Evolutionary conservation across 2,797 vertebrate genomes (phyloP).

Genomic region (Oophaga sylvatica): DNA sequence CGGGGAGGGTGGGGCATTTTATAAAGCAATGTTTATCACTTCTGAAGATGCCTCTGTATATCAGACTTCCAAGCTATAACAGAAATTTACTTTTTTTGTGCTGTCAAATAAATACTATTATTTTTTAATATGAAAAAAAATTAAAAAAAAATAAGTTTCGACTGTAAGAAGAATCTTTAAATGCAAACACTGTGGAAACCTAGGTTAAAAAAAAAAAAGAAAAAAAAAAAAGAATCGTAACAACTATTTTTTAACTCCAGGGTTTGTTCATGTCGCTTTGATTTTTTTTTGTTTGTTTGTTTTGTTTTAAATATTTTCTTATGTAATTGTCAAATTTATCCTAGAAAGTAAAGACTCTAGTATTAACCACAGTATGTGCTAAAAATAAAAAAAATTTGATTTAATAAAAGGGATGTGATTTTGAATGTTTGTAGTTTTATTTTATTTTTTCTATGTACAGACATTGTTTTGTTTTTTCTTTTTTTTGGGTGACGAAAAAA

Average conservation of each 20-base stretch:
- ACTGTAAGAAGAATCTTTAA: constrained; percentile 84
- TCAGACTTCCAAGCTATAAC: constrained; percentile 81
- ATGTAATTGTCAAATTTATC: constrained; percentile 84
- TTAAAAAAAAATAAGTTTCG: constrained; percentile 71
- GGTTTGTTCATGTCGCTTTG: constrained; percentile 67
- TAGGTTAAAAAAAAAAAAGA: constrained; percentile 64
- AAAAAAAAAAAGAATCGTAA: constrained; percentile 75
- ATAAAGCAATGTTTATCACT: constrained; percentile 60
- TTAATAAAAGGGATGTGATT: constrained; percentile 99
- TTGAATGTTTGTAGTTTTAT: constrained; percentile 90
- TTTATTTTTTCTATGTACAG: constrained; percentile 87
- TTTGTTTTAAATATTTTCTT: constrained; percentile 86
- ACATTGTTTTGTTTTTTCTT: constrained; percentile 87
- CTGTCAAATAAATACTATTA: constrained; percentile 91
- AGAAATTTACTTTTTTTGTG: constrained; percentile 74
- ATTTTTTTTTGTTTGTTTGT: constrained; percentile 72
- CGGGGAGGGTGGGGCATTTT: constrained; percentile 48
- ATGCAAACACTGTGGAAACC: constrained; percentile 87
- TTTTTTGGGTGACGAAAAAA: constrained; percentile 73
- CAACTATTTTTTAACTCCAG: constrained; percentile 87
- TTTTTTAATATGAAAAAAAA: constrained; percentile 91
- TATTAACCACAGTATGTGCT: constrained; percentile 91
- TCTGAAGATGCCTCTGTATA: constrained; percentile 72
- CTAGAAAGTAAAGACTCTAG: constrained; percentile 83
- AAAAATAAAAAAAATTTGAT: constrained; percentile 74